Evolutionary conservation across 2,888 invertebrate genomes (phyloP).

Genomic region (Liposcelis brunnea): DNA sequence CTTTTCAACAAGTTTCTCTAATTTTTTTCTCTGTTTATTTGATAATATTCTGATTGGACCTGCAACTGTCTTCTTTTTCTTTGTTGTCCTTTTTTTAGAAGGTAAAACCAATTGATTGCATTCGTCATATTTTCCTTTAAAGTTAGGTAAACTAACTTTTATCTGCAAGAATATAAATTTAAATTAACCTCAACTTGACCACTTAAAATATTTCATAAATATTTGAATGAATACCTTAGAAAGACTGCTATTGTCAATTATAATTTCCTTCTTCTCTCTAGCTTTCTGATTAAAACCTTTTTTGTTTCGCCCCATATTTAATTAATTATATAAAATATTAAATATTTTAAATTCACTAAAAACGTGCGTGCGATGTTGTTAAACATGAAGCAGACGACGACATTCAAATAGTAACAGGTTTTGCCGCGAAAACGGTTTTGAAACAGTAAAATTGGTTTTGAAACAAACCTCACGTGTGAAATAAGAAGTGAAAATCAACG

Average conservation of each 20-base stretch:
- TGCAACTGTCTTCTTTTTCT: slow-evolving; percentile 37
- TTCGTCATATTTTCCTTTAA: slow-evolving; percentile 45
- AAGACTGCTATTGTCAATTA: slow-evolving; percentile 48
- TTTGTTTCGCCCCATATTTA: slow-evolving; percentile 42
- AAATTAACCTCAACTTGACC: slow-evolving; percentile 10
- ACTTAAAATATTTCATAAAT: background rate
- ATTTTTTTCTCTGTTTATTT: slow-evolving; percentile 69
- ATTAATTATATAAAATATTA: slow-evolving; percentile 1
- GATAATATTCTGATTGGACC: slow-evolving; percentile 52
- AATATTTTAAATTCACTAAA: too few species aligned
- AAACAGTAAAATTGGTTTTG: too few species aligned
- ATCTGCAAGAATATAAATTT: slow-evolving; percentile 35
- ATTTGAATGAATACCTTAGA: slow-evolving; percentile 37
- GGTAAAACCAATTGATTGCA: slow-evolving; percentile 71
- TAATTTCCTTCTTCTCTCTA: slow-evolving; percentile 46
- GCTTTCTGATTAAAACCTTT: slow-evolving; percentile 60
- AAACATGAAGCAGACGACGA: too few species aligned
- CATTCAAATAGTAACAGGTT: too few species aligned
- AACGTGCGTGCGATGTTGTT: too few species aligned
- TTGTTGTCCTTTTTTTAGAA: slow-evolving; percentile 61
- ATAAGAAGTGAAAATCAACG: too few species aligned
- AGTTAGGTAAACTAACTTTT: slow-evolving; percentile 37
- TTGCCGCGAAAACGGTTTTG: too few species aligned
- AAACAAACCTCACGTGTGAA: too few species aligned
- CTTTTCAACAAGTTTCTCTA: slow-evolving; percentile 72